Percentiles rank a stretch among this genome's conserved stretches.
These are phyloP conservation scores for Patella pellucida DNA, from an alignment of 2,888 invertebrate genomes.

Conservation along the genomic window DNA sequence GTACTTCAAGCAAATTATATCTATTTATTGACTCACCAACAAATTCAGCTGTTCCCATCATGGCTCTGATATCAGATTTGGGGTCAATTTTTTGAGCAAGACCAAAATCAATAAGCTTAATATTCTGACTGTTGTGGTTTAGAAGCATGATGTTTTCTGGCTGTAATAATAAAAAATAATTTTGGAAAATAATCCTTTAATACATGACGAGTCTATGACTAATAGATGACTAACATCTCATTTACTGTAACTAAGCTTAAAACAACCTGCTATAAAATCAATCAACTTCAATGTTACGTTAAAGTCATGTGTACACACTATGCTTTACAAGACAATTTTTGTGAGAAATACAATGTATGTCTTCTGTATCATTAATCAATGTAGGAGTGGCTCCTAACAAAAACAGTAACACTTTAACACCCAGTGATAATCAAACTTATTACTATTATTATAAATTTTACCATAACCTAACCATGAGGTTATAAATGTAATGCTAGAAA, in stretches of 20 bases:
- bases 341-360: not conserved
- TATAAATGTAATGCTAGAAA: too few species aligned
- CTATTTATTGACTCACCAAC: constrained; percentile 68
- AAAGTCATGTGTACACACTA: not conserved
- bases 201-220: not conserved
- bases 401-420: too few species aligned
- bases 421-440: too few species aligned
- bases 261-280: too few species aligned
- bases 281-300: not conserved
- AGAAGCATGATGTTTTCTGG: constrained; percentile 79
- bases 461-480: too few species aligned
- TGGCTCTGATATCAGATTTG: constrained; percentile 73
- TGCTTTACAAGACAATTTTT: not conserved
- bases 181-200: constrained; percentile 7
- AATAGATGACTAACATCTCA: constrained; percentile 13
- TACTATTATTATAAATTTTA: too few species aligned
- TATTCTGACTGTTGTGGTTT: constrained; percentile 72
- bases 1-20: not conserved
- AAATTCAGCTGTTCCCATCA: constrained; percentile 76
- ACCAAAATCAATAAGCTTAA: constrained; percentile 80
- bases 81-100: constrained; percentile 73
- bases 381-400: too few species aligned
- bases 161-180: constrained; percentile 53
- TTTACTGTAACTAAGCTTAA: too few species aligned
- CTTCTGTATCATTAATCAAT: not conserved